Percentiles rank a stretch among this genome's conserved stretches.
These are phyloP conservation scores for Brenthis hecate DNA, from an alignment of 2,888 invertebrate genomes.

Conservation along the genomic window DNA sequence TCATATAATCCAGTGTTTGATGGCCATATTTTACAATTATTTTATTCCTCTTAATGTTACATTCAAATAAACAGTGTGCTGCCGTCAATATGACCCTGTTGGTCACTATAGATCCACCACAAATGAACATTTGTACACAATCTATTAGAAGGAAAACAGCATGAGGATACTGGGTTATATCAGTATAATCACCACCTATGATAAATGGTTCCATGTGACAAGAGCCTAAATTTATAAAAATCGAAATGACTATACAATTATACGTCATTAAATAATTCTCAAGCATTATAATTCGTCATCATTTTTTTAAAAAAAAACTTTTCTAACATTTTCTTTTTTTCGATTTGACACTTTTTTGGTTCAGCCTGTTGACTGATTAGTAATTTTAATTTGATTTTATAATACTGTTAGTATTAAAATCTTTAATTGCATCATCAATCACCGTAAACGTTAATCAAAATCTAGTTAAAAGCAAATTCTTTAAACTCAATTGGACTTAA, in stretches of 20 bases:
- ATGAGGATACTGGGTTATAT: constrained; percentile 27
- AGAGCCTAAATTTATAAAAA: no score
- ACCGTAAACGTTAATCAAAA: constrained; percentile 4
- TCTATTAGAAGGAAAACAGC: constrained; percentile 41
- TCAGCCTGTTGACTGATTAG: constrained; percentile 2
- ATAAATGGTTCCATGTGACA: no score
- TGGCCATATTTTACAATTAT: constrained; percentile 19
- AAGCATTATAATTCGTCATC: background rate
- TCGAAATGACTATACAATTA: no score
- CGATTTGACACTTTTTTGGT: background rate
- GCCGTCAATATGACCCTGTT: constrained; percentile 44
- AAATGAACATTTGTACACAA: constrained; percentile 34
- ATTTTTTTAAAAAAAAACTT: background rate
- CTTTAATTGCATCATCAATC: background rate
- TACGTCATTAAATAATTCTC: no score
- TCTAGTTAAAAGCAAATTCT: constrained; percentile 3
- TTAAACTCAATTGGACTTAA: background rate
- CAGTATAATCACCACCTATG: no score
- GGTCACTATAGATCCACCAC: constrained; percentile 46
- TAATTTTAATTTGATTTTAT: constrained; percentile 10
- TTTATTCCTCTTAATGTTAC: constrained; percentile 1
- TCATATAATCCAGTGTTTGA: constrained; percentile 30
- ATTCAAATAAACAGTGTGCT: constrained; percentile 41
- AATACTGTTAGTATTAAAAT: background rate
- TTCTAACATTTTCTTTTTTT: background rate